phyloP scores from a whole-genome alignment of 1,140 invertebrate species.

The Dendroctonus ponderosae region DNA sequence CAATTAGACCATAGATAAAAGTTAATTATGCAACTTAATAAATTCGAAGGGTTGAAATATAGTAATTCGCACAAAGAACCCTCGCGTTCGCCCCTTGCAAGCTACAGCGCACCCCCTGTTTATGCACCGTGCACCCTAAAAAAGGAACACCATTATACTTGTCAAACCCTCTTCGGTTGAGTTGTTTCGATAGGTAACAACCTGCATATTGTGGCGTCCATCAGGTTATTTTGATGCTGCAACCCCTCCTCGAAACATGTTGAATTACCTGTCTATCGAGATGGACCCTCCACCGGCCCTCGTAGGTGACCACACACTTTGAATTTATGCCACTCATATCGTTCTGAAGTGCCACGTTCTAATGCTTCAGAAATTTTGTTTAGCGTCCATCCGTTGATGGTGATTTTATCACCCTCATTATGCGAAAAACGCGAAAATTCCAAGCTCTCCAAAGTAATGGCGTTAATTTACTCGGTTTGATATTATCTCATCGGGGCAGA shows the following conservation, averaged over 20 bases:
- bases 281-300: not conserved
- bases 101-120: too few species aligned
- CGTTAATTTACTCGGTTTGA: too few species aligned
- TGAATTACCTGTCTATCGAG: constrained; percentile 19
- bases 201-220: constrained; percentile 22
- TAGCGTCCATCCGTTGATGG: too few species aligned
- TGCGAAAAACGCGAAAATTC: too few species aligned
- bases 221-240: constrained; percentile 24
- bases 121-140: not conserved
- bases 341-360: not conserved
- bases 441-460: too few species aligned
- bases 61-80: too few species aligned
- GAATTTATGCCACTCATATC: not conserved
- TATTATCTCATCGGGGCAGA: too few species aligned
- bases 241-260: constrained; percentile 19
- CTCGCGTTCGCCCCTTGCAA: too few species aligned
- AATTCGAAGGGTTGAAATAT: too few species aligned
- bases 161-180: constrained; percentile 25
- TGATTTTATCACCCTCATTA: too few species aligned
- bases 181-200: constrained; percentile 26
- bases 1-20: too few species aligned
- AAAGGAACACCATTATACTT: constrained; percentile 18
- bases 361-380: not conserved
- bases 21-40: too few species aligned
- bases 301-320: constrained; percentile 11